Evolutionary conservation across 2,797 vertebrate genomes (phyloP).

Genomic region (Gymnoscopelus braueri): DNA sequence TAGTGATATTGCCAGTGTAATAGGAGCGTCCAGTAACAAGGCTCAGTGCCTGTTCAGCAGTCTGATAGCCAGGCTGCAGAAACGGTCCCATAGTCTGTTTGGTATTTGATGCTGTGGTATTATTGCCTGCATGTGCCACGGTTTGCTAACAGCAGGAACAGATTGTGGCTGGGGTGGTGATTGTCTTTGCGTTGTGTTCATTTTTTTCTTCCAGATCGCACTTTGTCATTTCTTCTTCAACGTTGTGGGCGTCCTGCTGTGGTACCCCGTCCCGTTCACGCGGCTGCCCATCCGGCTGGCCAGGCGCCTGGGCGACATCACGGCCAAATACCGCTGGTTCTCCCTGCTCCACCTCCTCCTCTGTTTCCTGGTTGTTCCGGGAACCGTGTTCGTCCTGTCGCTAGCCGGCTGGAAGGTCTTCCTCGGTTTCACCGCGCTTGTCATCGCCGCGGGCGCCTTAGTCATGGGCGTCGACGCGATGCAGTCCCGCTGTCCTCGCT

Average conservation of each 20-base stretch:
- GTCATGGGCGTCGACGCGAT: conserved; percentile 83
- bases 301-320: conserved; percentile 86
- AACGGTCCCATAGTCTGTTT: too few relatives aligned
- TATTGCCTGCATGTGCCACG: too few relatives aligned
- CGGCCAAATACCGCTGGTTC: conserved; percentile 92
- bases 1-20: too few relatives aligned
- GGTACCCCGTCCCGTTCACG: conserved; percentile 89
- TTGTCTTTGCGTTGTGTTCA: too few relatives aligned
- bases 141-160: too few relatives aligned
- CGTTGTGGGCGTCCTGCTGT: conserved; percentile 90
- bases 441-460: conserved; percentile 67
- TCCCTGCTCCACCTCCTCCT: conserved; percentile 86
- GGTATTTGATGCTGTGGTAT: too few relatives aligned
- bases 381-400: conserved; percentile 87
- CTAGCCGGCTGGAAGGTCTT: conserved; percentile 91
- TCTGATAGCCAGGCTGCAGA: too few relatives aligned
- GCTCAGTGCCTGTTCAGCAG: too few relatives aligned
- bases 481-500: conserved; percentile 80
- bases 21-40: too few relatives aligned
- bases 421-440: conserved; percentile 86
- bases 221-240: conserved; percentile 99
- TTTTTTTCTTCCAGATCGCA: conserved; percentile 83
- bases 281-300: conserved; percentile 89
- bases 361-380: conserved; percentile 87
- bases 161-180: too few relatives aligned